Evolutionary conservation across 2,888 invertebrate genomes (phyloP), one percentile per base, ranked within the genome.

Genomic region (Lycophotia porphyrea): DNA sequence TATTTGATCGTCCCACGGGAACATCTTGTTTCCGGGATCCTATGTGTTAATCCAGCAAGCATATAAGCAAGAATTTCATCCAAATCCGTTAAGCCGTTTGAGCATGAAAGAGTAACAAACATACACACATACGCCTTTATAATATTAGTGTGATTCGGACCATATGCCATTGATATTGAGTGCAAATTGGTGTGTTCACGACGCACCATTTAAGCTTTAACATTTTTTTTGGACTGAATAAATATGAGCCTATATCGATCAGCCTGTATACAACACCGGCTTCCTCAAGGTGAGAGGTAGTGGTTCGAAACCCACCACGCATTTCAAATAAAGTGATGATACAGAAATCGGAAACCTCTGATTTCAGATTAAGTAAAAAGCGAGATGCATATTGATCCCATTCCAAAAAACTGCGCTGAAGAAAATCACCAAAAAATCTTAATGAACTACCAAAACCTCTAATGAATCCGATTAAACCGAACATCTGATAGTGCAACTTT

Each of bases 401-500:
- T 52, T 31, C 13, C n/a, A 5, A 63, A 39, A 67, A 76, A 31
- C 36, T 31, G 0, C 2, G 39, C 69, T 58, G 55, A 63, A 63
- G 9, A 36, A 5, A 61, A 15, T 1, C 1, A 1, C 1, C 36
- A n/a, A 42, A 78, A 74, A 72, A 31, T 42, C 24, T 24, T 66
- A n/a, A 69, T 60, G 79, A 79, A 34, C 63, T 2, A 15, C 13
- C 21, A 55, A 71, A 55, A 68, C 15, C 67, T 1, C 34, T 66
- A 60, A 84, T 70, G 77, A 77, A 60, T 70, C 71, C 64, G 55
- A 70, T 64, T 36, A 42, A 64, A 71, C 70, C 27, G 52, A 66
- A 55, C 18, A n/a, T 24, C 65, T 27, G 73, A 77, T 84, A 79
- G 76, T 85, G 72, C 74, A 83, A 71, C 39, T 65, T 76, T 80